Conservation (phyloP, 2,113 vertebrate species). For the Megalops atlanticus region DNA sequence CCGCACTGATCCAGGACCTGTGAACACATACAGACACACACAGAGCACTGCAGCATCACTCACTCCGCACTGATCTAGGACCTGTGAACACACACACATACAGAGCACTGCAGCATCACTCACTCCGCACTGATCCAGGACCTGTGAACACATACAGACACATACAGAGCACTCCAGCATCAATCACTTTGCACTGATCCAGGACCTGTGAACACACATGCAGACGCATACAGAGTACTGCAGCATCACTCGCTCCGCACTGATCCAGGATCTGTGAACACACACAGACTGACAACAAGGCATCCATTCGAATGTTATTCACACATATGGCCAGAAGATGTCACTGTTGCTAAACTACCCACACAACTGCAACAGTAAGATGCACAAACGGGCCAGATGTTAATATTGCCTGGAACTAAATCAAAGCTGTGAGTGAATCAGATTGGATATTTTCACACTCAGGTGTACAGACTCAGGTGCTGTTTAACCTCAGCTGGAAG, state of each 20-base stretch:
- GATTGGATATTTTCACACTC: too few species aligned
- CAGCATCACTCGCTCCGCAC: not conserved
- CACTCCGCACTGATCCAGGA: too few species aligned
- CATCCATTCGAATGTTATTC: not conserved
- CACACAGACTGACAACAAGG: not conserved
- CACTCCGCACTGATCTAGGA: not conserved
- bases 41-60: not conserved
- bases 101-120: too few species aligned
- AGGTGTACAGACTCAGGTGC: too few species aligned
- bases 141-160: not conserved
- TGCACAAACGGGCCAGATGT: too few species aligned
- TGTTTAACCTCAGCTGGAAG: slow-evolving; percentile 85
- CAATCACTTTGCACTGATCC: too few species aligned
- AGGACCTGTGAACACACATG: not conserved
- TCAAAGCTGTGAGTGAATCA: too few species aligned
- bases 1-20: too few species aligned
- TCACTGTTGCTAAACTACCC: not conserved
- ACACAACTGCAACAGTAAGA: too few species aligned
- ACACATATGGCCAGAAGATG: not conserved
- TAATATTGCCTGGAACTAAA: too few species aligned
- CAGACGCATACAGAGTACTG: slow-evolving; percentile 1
- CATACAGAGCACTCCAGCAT: too few species aligned
- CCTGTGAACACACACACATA: slow-evolving; percentile 7
- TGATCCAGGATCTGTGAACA: not conserved
- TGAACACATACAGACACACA: not conserved